phyloP scores from a whole-genome alignment of 2,797 vertebrate genomes.

The Acropternis orthonyx region DNA sequence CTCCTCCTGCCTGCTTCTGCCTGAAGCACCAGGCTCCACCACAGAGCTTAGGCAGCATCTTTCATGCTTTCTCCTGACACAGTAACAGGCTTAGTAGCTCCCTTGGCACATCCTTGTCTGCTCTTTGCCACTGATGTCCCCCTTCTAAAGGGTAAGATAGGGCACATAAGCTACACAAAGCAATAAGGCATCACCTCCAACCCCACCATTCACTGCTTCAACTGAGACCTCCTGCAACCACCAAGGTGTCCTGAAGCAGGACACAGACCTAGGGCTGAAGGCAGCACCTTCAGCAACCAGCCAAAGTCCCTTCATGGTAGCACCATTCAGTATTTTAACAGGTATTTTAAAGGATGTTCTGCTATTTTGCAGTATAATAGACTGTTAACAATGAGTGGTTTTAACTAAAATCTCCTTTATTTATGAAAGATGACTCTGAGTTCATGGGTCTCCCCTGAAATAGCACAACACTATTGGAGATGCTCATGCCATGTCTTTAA shows the following conservation, averaged over 20 bases:
- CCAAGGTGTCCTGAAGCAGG: not conserved
- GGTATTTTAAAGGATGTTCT: not conserved
- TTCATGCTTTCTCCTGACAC: not conserved
- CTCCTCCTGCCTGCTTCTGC: not conserved
- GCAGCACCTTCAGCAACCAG: not conserved
- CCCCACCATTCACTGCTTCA: rapidly evolving
- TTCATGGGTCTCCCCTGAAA: not conserved
- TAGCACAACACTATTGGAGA: not conserved
- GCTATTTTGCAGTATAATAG: not conserved
- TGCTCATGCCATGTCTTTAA: rapidly evolving
- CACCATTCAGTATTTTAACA: not conserved
- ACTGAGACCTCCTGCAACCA: not conserved
- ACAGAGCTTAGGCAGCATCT: not conserved
- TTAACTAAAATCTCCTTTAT: not conserved
- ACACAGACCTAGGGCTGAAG: not conserved
- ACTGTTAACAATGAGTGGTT: not conserved
- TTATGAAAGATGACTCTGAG: not conserved
- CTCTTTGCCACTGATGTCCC: not conserved
- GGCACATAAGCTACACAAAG: not conserved
- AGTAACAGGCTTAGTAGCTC: not conserved
- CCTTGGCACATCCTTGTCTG: not conserved
- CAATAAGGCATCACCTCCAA: not conserved
- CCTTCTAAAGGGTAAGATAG: not conserved
- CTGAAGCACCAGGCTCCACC: not conserved
- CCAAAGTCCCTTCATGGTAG: not conserved